Evolutionary conservation across 2,888 invertebrate genomes (phyloP), one percentile per base, ranked within the genome.

Genomic region (Ophion ellenae): DNA sequence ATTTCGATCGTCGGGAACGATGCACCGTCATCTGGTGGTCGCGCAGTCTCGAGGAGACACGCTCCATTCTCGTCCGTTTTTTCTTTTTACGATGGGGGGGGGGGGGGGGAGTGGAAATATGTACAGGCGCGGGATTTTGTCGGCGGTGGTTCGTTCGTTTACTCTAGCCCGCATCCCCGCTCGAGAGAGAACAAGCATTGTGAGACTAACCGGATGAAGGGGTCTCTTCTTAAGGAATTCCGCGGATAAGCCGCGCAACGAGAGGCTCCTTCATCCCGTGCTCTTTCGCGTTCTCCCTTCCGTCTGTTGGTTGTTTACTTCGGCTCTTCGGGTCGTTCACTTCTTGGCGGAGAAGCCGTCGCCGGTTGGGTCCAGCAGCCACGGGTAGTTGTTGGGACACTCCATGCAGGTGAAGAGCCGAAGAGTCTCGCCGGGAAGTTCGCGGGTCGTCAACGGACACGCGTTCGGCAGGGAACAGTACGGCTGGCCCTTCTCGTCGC

Each of bases 361-460:
- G 92, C 98, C 98, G 92, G 98, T 98, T 88, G 98, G 98, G 95
- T 98, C 98, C 91, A 98, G 95, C 92, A 98, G 97, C 98, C 98
- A 98, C 81, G 98, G 98, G 93, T 98, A 98, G 95, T 98, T 98
- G 94, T 98, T 97, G 86, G 98, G 98, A 94, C 98, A 98, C 94
- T 98, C 98, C 97, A 98, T 98, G 94, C 98, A 98, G 81, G 98
- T 98, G 95, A 98, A 98, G 84, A 98, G 96, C 94, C 98, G 97
- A 71, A 98, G 96, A 71, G 98, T 98, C 94, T 98, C 98, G 87
- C 98, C 98, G 53, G 98, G 98, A 89, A 98, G 95, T 94, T 98
- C 98, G 91, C 98, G 95, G 85, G 98, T 98, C 69, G 97, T 98
- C 90, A 98, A 94, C 17, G 98, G 97, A 94, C 98, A 98, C 79